Base-by-base conservation (phyloP, 1,140 invertebrate species). In the Whitmania pigra region DNA sequence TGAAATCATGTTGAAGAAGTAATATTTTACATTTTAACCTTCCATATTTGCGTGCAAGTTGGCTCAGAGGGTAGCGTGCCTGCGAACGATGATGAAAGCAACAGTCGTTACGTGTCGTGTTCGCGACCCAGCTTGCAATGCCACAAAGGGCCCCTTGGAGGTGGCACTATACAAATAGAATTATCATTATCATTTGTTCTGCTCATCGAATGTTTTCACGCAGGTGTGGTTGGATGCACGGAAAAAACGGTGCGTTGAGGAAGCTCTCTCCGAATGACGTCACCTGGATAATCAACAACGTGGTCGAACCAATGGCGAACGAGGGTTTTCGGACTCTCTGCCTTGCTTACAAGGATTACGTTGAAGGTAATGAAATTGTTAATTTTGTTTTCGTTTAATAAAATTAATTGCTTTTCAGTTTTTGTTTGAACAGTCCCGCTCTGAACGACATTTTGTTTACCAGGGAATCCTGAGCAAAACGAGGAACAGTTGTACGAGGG, bases 241-340 rank as follows among this genome's bases (percentile, higher is more conserved):
- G 69, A 7, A 36, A 49, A 25, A 49, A 70, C n/a, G 69, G 43
- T 18, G 49, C 40, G 20, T 7, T 70, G 17, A 53, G 31, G 17
- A 36, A 49, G 20, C 53, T 70, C 40, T 53, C 36, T 7, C 43
- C 53, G 2, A 36, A 54, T 18, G 69, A 70, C 49, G 11, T 70
- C 18, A 27, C 31, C 22, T 49, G 31, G 74, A 84, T 99, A 69
- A 89, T 99, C 72, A 87, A 89, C 75, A 91, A 93, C 82, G 93
- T 99, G 18, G 98, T 99, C 79, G 96, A 99, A 82, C 95, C 95
- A 49, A 99, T 99, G 96, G 97, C 97, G 72, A 92, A 90, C 80
- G 92, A 99, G 84, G 96, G 95, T 40, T 86, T 99, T 20, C 85
- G 97, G 74, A 99, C 97, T 72, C 98, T 99, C 79, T 94, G 93